Base-by-base conservation (phyloP, 35 echinoderm and acorn worm species). In the Apostichopus parvimensis region DNA sequence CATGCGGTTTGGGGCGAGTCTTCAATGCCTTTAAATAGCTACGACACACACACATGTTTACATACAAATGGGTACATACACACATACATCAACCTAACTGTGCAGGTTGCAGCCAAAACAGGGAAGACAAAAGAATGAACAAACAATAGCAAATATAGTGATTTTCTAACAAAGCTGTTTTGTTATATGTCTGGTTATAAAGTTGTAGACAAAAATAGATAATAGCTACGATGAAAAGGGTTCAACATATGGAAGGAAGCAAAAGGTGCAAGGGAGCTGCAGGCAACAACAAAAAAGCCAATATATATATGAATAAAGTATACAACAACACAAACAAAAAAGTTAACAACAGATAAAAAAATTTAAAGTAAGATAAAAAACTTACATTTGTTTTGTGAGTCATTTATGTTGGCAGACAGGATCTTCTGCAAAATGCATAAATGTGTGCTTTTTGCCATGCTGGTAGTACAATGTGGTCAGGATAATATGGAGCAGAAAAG, bases 371-470 rank as follows among this genome's bases (percentile, higher is more conserved):
- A 75, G 71, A 75, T 18, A 22, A 20, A 75, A 75, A 75, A 75
- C 71, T 75, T 75, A 75, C 71, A 75, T 18, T 61, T 61, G 12
- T 61, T 12, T 75, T 75, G 71, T 75, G 14, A 75, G 71, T n/a
- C 7, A 75, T 7, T n/a, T 75, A 75, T 22, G 17, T 20, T 82
- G 79, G 55, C 55, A 4, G 55, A 82, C 55, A 54, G 79, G 34
- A 82, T 57, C 45, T 53, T 54, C 55, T 82, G 45, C 34, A 82
- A 53, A 45, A 82, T 54, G 79, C 79, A 53, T 53, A 82, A 45
- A 82, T 53, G 71, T 75, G 71, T 75, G 71, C 71, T 75, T 18
- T 18, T 75, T 75, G 71, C n/a, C 71, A 75, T 75, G 71, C 71
- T 18, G 71, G 71, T 75, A 75, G 71, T 75, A n/a, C 71, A 45